Conservation (phyloP, 1,140 invertebrate species). For the Monomorium pharaonis region DNA sequence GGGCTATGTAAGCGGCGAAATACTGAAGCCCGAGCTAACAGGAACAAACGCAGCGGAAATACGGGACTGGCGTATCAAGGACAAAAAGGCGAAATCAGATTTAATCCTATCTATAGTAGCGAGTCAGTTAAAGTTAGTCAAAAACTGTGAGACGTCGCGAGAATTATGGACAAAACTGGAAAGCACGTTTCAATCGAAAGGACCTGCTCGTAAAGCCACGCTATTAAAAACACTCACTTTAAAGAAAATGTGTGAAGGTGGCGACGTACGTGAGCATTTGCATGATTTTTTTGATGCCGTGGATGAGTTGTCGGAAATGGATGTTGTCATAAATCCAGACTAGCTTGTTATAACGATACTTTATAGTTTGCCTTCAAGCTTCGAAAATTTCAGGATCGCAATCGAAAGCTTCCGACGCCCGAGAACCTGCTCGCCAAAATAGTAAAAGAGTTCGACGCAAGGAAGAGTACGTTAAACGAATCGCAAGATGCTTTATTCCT, state of each 20-base stretch:
- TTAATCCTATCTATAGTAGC: constrained; percentile 38
- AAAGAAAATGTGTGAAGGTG: neutral
- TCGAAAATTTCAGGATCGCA: neutral
- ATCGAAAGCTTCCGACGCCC: neutral
- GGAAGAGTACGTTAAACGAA: neutral
- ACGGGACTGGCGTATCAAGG: too few species aligned
- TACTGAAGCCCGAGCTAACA: too few species aligned
- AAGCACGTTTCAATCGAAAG: neutral
- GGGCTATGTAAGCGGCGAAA: too few species aligned
- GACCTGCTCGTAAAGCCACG: neutral
- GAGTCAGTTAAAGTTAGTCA: constrained; percentile 44
- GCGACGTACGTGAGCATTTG: neutral
- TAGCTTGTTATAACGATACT: neutral
- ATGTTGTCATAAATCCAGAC: neutral
- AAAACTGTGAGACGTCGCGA: constrained; percentile 11
- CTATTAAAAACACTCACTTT: neutral
- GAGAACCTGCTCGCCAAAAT: neutral
- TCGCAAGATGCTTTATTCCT: constrained; percentile 20
- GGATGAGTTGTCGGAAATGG: constrained; percentile 8
- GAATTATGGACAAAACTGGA: neutral
- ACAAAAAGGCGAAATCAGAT: too few species aligned
- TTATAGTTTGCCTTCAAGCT: neutral
- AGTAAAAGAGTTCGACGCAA: neutral
- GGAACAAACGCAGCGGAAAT: too few species aligned
- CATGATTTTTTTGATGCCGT: neutral